Conservation (phyloP, 2,797 vertebrate species). For the Microctenopoma stevenorrisi region DNA sequence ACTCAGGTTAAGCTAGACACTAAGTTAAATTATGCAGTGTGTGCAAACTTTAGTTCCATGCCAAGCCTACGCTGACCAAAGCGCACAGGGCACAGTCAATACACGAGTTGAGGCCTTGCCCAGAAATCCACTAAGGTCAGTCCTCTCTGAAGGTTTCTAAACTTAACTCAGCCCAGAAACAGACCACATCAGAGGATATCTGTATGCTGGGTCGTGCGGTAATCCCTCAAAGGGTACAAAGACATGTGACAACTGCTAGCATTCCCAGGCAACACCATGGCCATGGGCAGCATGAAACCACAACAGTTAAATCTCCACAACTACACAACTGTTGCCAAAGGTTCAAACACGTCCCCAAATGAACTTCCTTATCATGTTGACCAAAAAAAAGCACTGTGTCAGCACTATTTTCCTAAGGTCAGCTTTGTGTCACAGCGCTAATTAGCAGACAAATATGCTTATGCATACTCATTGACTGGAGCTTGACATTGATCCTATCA, state of each 20-base stretch:
- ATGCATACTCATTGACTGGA: slow-evolving; percentile 7
- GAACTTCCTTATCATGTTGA: neutral
- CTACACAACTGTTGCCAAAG: slow-evolving; percentile 14
- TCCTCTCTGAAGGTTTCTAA: slow-evolving; percentile 74
- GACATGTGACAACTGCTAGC: slow-evolving; percentile 75
- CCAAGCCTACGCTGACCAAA: slow-evolving; percentile 63
- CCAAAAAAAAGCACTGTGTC: neutral
- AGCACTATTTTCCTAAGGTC: slow-evolving; percentile 5
- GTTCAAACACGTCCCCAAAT: neutral
- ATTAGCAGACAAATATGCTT: slow-evolving; percentile 33
- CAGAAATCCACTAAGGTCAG: slow-evolving; percentile 70
- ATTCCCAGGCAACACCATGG: slow-evolving; percentile 56
- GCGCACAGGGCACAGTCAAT: slow-evolving; percentile 31
- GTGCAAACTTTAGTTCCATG: slow-evolving; percentile 44
- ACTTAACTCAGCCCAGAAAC: slow-evolving; percentile 78
- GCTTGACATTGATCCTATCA: slow-evolving; percentile 47
- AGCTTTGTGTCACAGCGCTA: slow-evolving; percentile 14
- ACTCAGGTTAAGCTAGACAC: slow-evolving; percentile 34
- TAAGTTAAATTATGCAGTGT: slow-evolving; percentile 48
- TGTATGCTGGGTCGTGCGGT: slow-evolving; percentile 64
- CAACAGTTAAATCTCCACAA: slow-evolving; percentile 52
- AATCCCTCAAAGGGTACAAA: slow-evolving; percentile 65
- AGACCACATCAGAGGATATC: slow-evolving; percentile 63
- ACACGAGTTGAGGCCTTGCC: slow-evolving; percentile 51
- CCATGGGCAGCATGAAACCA: slow-evolving; percentile 45